These are phyloP conservation scores for Acanthopagrus latus DNA, from an alignment of 2,797 vertebrate genomes.

Conservation along the genomic window DNA sequence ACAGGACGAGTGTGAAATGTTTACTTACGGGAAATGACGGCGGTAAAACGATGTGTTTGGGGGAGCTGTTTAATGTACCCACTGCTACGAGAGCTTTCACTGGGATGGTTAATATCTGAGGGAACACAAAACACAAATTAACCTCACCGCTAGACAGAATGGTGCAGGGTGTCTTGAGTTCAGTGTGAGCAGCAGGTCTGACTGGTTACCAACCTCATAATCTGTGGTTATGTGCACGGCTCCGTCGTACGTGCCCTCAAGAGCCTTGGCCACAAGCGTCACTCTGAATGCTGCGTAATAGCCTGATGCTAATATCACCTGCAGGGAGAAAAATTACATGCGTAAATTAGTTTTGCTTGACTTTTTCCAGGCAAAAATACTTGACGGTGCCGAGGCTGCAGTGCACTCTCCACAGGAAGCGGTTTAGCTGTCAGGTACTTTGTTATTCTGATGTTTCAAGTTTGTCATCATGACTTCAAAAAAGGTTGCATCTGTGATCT, in stretches of 20 bases:
- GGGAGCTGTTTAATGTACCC: constrained; percentile 92
- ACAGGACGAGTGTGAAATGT: neutral
- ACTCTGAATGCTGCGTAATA: constrained; percentile 97
- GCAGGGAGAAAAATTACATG: constrained; percentile 13
- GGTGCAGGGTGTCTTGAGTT: no score
- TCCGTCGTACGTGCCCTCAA: constrained; percentile 95
- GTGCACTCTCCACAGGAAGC: neutral
- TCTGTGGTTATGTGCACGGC: constrained; percentile 97
- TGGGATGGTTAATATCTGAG: constrained; percentile 96
- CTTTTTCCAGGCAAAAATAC: neutral
- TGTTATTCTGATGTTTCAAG: neutral
- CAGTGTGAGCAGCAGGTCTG: neutral
- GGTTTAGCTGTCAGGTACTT: no score
- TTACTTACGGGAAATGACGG: constrained; percentile 95
- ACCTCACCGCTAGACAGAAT: neutral
- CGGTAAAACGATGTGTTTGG: constrained; percentile 92
- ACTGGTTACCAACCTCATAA: constrained; percentile 90
- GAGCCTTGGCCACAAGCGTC: constrained; percentile 91
- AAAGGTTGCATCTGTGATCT: neutral
- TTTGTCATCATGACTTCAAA: neutral
- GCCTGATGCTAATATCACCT: constrained; percentile 95
- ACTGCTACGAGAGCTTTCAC: constrained; percentile 97
- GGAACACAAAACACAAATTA: neutral
- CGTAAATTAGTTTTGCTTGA: neutral
- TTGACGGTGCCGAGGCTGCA: neutral